Evolutionary conservation across 1,140 invertebrate genomes (phyloP).

Genomic region (Drosophila biarmipes): DNA sequence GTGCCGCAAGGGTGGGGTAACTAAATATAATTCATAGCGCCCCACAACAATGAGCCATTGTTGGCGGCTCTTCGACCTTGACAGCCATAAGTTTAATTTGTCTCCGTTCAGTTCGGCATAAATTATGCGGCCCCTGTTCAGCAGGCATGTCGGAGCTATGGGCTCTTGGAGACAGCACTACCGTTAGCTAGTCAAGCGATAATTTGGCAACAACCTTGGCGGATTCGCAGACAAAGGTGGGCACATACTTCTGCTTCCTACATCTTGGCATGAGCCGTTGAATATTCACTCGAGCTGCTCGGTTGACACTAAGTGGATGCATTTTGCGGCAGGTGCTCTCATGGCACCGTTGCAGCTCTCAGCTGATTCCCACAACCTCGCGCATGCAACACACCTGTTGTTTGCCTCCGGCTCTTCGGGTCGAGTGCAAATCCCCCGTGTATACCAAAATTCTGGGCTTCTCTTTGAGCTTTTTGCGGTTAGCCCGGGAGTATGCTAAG

Average conservation of each 20-base stretch:
- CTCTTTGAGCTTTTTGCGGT: conserved; percentile 5
- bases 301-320: conserved; percentile 47
- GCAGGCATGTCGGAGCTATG: conserved; percentile 39
- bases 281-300: conserved; percentile 68
- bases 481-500: conserved; percentile 38
- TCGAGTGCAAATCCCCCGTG: conserved; percentile 13
- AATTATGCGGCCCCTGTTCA: conserved; percentile 39
- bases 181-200: conserved; percentile 59
- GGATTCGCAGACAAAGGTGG: conserved; percentile 32
- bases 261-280: conserved; percentile 49
- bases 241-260: conserved; percentile 58
- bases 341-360: conserved; percentile 40
- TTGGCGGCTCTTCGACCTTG: conserved; percentile 40
- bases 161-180: conserved; percentile 11
- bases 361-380: conserved; percentile 47
- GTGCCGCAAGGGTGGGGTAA: conserved; percentile 6
- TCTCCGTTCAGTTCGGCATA: conserved; percentile 20
- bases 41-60: conserved; percentile 53
- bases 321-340: conserved; percentile 37
- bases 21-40: conserved; percentile 33
- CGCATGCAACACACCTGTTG: conserved; percentile 17
- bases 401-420: not conserved
- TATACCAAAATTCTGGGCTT: not conserved
- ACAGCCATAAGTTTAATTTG: conserved; percentile 35
- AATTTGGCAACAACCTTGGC: conserved; percentile 66